Evolutionary conservation across 2,113 vertebrate genomes (phyloP).

Genomic region (Procapra przewalskii): DNA sequence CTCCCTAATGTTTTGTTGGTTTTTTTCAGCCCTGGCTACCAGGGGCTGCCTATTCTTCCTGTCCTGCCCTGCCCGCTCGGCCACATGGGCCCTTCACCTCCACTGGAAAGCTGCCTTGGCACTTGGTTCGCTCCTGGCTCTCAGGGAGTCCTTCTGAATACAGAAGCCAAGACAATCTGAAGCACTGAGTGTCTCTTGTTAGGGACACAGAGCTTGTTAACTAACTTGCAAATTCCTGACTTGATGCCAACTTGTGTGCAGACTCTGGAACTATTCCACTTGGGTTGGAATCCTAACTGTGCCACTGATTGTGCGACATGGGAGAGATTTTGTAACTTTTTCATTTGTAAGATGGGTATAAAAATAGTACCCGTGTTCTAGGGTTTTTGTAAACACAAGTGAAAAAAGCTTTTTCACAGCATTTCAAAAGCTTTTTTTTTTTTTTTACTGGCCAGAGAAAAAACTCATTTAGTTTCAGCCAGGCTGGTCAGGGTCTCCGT

Average conservation of each 20-base stretch:
- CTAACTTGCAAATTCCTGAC: background rate
- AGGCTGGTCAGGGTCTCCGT: background rate
- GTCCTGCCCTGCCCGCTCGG: accelerated
- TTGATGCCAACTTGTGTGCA: background rate
- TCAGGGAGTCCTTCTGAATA: background rate
- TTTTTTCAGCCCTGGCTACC: background rate
- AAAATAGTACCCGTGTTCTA: background rate
- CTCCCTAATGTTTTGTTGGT: background rate
- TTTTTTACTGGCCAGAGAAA: background rate
- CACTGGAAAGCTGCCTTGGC: background rate
- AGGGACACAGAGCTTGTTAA: background rate
- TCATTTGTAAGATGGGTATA: background rate
- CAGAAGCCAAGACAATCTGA: background rate
- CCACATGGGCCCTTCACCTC: background rate
- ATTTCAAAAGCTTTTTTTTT: background rate
- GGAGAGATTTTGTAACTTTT: background rate
- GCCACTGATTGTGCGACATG: background rate
- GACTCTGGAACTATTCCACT: background rate
- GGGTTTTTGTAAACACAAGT: background rate
- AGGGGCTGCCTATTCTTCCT: background rate
- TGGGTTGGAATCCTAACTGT: background rate
- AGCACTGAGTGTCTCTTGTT: background rate
- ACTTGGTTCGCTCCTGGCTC: background rate
- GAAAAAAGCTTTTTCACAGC: background rate
- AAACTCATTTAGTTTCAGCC: too few species aligned